Conservation (phyloP, 2,113 vertebrate species). For the Nothobranchius kuhntae region DNA sequence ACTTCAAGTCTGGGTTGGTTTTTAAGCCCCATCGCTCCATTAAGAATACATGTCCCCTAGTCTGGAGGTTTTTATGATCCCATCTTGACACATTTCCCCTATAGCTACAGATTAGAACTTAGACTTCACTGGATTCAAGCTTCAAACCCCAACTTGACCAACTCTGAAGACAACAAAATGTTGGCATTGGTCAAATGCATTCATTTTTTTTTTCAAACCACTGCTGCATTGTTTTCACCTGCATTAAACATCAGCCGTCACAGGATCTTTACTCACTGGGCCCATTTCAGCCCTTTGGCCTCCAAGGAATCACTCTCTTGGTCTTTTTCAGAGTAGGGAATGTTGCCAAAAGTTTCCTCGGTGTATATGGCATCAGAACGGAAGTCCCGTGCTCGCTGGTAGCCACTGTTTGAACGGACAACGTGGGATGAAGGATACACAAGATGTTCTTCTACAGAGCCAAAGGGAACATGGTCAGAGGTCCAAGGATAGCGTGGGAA, state of each 20-base stretch:
- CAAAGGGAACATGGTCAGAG: neutral
- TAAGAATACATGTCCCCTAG: no score
- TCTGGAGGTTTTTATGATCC: no score
- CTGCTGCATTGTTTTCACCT: neutral
- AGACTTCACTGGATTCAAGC: no score
- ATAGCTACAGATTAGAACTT: no score
- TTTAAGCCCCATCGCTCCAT: no score
- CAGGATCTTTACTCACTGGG: neutral
- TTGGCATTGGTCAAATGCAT: no score
- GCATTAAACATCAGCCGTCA: neutral
- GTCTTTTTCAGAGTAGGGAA: neutral
- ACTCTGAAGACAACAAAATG: no score
- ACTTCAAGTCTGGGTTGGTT: no score
- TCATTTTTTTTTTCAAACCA: no score
- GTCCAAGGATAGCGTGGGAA: neutral
- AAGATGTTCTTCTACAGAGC: neutral
- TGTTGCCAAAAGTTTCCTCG: neutral
- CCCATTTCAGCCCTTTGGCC: neutral
- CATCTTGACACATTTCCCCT: no score
- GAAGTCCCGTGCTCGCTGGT: slow-evolving; percentile 1
- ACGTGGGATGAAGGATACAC: neutral
- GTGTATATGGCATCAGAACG: neutral
- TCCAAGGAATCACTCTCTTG: neutral
- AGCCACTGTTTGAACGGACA: neutral
- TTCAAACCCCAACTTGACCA: no score